Evolutionary conservation across 2,888 invertebrate species (phyloP), one percentile per base, ranked within the genome.

Genomic region (Nymphalis polychloros): DNA sequence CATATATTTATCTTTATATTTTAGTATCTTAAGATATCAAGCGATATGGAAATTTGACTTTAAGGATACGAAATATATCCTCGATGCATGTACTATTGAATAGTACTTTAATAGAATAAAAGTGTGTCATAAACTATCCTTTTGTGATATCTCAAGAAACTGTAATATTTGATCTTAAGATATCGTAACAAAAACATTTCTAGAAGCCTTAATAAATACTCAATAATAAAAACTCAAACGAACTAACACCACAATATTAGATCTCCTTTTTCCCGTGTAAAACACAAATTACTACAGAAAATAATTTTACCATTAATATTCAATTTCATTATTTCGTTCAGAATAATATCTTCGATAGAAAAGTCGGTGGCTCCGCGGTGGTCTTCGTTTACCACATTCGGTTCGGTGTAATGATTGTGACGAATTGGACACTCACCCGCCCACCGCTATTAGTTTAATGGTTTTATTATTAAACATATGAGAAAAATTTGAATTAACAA

Each of bases 361-460:
- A 31, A 67, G 62, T 66, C 59, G 57, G 64, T 61, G 75, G 75
- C 82, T 77, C 82, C 81, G 80, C 76, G 86, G 85, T 87, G 85
- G 86, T 86, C 86, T 75, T 71, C 79, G 78, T 78, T 23, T 79
- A 75, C 78, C 78, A 59, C 63, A 67, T 73, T 75, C 74, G 80
- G 81, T 81, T 81, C 82, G 75, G 75, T 81, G 79, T 88, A 86
- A 90, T 86, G 82, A 82, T 88, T 82, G 83, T 86, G 87, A 89
- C 89, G 88, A 90, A 90, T 90, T 81, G 79, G 75, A 80, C 77
- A 41, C 78, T 77, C 81, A 76, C 78, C 84, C 80, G 81, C 83
- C 81, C 80, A 79, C 81, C 75, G 80, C 82, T 79, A 86, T 88
- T 85, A 87, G 83, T 81, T 82, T 86, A 89, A 88, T 89, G 84